Percentiles rank a stretch among this genome's conserved stretches.
Evolutionary conservation across 2,888 invertebrate species (phyloP).

Genomic region (Eudasyphora cyanicolor): DNA sequence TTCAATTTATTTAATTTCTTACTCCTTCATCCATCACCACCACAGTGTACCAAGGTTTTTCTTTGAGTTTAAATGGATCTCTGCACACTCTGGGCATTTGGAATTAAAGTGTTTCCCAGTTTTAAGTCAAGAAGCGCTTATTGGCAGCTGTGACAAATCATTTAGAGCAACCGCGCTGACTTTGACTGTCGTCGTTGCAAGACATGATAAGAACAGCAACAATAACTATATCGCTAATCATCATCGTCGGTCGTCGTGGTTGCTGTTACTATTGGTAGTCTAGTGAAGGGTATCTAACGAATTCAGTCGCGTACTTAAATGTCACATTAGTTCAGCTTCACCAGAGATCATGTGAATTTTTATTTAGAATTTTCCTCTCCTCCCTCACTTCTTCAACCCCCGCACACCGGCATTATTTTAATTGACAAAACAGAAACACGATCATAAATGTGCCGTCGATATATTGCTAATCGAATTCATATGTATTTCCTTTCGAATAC

Average conservation of each 20-base stretch:
- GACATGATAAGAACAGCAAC: constrained; percentile 1
- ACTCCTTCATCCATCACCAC: no score
- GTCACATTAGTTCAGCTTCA: constrained; percentile 61
- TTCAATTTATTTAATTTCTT: no score
- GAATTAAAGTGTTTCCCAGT: constrained; percentile 14
- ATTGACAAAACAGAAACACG: background rate
- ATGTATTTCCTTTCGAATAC: constrained; percentile 49
- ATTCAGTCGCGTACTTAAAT: constrained; percentile 47
- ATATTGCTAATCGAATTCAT: constrained; percentile 7
- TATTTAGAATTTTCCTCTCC: constrained; percentile 15
- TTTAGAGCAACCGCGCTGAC: constrained; percentile 56
- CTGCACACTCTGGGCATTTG: background rate
- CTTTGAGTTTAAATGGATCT: constrained; percentile 21
- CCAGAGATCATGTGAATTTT: constrained; percentile 57
- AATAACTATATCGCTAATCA: no score
- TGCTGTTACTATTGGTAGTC: background rate
- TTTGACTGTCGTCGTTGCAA: background rate
- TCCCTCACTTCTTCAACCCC: no score
- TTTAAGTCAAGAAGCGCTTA: constrained; percentile 60
- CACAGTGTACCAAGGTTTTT: constrained; percentile 5
- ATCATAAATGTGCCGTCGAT: background rate
- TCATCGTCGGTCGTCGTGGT: no score
- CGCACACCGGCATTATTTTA: background rate
- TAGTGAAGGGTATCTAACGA: constrained; percentile 52
- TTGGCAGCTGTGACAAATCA: constrained; percentile 65